These are phyloP conservation scores for Heliopora coerulea DNA, from an alignment of 92 coral and sea anemone species.

Conservation along the genomic window DNA sequence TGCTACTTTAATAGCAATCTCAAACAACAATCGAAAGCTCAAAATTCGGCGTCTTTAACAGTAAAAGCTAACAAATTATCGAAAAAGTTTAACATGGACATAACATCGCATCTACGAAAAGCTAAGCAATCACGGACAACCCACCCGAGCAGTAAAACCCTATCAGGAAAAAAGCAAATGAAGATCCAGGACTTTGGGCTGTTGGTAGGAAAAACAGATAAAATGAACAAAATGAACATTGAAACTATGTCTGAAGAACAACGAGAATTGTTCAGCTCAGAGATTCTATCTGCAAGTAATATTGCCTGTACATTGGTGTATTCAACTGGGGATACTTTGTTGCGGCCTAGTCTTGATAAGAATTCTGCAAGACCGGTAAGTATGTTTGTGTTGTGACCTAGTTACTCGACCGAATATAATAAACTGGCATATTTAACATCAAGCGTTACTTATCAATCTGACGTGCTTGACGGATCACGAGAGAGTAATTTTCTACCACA, in stretches of 20 bases:
- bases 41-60: not conserved
- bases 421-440: too few species aligned
- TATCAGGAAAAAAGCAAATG: not conserved
- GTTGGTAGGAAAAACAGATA: not conserved
- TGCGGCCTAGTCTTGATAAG: slow-evolving; percentile 56
- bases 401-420: too few species aligned
- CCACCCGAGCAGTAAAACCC: not conserved
- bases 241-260: slow-evolving; percentile 52
- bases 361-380: not conserved
- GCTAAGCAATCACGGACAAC: slow-evolving; percentile 6
- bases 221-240: slow-evolving; percentile 29
- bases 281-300: slow-evolving; percentile 66
- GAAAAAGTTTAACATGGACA: slow-evolving; percentile 1
- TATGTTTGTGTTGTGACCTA: too few species aligned
- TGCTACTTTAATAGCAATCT: not conserved
- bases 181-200: slow-evolving; percentile 8
- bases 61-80: not conserved
- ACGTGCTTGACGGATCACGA: too few species aligned
- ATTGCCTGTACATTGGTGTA: slow-evolving; percentile 67
- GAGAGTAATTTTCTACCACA: too few species aligned
- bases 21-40: not conserved
- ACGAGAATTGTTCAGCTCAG: slow-evolving; percentile 44
- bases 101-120: slow-evolving; percentile 22
- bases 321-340: slow-evolving; percentile 64
- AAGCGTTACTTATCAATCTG: too few species aligned